Conservation (phyloP, 2,113 vertebrate species). For the Megalops atlanticus region DNA sequence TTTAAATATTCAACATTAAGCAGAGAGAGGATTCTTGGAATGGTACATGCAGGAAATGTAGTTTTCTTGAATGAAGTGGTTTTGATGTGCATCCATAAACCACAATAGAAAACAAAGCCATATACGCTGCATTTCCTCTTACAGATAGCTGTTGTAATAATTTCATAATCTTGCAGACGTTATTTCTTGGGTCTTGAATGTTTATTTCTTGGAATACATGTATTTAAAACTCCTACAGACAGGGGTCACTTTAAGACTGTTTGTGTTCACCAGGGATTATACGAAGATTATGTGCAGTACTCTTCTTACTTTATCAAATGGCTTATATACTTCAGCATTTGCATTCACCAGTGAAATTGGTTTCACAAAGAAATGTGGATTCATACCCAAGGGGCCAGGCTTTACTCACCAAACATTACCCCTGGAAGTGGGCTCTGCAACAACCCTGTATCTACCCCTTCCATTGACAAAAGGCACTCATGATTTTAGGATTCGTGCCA, state of each 20-base stretch:
- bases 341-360: no score
- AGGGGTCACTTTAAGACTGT: background rate
- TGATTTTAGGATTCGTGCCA: background rate
- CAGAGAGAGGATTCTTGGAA: background rate
- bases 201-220: background rate
- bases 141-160: background rate
- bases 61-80: background rate
- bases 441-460: background rate
- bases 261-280: no score
- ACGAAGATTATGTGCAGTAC: no score
- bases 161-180: background rate
- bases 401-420: background rate
- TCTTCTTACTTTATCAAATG: no score
- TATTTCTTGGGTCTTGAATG: no score
- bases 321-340: no score
- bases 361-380: background rate
- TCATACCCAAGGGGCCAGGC: background rate
- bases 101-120: background rate
- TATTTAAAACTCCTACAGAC: background rate
- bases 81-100: background rate
- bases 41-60: background rate
- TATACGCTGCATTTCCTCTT: background rate
- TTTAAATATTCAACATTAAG: background rate
- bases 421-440: no score
- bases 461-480: background rate